These are phyloP conservation scores for Anas georgica DNA, from an alignment of 2,797 vertebrate species.

Conservation along the genomic window DNA sequence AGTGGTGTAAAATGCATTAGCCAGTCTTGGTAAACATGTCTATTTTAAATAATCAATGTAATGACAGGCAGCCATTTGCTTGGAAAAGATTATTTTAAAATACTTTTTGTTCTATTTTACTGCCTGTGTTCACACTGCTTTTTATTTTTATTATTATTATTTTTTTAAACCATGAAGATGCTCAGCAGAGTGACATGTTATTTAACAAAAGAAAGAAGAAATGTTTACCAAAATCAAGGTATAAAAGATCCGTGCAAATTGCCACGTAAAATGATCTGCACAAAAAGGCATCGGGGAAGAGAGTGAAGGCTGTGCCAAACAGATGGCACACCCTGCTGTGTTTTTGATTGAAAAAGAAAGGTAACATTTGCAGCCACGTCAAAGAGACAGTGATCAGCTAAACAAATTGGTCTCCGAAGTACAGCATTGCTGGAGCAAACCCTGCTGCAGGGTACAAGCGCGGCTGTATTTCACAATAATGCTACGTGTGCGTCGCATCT, in stretches of 20 bases:
- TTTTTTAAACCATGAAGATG: constrained; percentile 41
- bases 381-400: constrained; percentile 89
- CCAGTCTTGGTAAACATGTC: constrained; percentile 74
- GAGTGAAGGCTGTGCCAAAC: constrained; percentile 84
- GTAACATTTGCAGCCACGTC: constrained; percentile 94
- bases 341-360: constrained; percentile 95
- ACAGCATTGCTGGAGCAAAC: constrained; percentile 85
- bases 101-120: constrained; percentile 55
- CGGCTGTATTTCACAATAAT: constrained; percentile 85
- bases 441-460: constrained; percentile 80
- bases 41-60: constrained; percentile 76
- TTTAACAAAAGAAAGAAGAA: constrained; percentile 65
- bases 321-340: constrained; percentile 94
- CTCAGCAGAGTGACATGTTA: constrained; percentile 52
- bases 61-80: constrained; percentile 73
- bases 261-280: constrained; percentile 85
- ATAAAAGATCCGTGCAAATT: constrained; percentile 82
- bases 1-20: constrained; percentile 40
- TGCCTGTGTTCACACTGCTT: neutral
- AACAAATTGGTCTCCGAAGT: constrained; percentile 93
- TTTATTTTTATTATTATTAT: neutral
- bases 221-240: constrained; percentile 79
- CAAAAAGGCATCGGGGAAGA: constrained; percentile 85
- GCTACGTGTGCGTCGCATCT: constrained; percentile 66
- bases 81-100: constrained; percentile 63